Evolutionary conservation across 2,888 invertebrate species (phyloP).

Genomic region (Polyommatus iphigenia): DNA sequence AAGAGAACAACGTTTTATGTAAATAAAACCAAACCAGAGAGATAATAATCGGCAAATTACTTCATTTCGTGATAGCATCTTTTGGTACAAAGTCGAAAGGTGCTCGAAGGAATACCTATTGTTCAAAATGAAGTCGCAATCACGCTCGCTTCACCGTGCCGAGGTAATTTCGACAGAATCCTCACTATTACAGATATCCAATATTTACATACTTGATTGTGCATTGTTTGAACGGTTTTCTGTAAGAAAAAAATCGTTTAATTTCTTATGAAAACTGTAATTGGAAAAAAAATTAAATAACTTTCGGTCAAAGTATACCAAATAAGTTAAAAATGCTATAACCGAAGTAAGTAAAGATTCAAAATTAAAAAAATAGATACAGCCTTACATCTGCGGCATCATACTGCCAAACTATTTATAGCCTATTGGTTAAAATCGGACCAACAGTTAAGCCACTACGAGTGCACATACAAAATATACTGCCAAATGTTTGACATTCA

Average conservation of each 20-base stretch:
- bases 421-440: no score
- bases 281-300: no score
- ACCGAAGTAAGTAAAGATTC: no score
- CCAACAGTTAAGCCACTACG: no score
- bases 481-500: no score
- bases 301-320: no score
- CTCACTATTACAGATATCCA: not conserved
- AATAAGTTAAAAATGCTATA: no score
- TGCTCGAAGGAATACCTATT: not conserved
- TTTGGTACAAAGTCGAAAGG: no score
- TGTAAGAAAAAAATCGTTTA: not conserved
- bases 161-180: not conserved
- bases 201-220: conserved; percentile 24
- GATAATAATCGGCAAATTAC: not conserved
- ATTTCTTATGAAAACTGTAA: not conserved
- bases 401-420: no score
- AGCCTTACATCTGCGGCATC: no score
- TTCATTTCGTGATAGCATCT: not conserved
- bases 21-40: not conserved
- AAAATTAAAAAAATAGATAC: no score
- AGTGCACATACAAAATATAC: no score
- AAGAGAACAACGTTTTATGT: not conserved
- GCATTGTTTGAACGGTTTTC: not conserved
- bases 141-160: not conserved
- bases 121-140: conserved; percentile 7